Base-by-base conservation (phyloP, 2,888 invertebrate genomes). In the Carcina quercana region DNA sequence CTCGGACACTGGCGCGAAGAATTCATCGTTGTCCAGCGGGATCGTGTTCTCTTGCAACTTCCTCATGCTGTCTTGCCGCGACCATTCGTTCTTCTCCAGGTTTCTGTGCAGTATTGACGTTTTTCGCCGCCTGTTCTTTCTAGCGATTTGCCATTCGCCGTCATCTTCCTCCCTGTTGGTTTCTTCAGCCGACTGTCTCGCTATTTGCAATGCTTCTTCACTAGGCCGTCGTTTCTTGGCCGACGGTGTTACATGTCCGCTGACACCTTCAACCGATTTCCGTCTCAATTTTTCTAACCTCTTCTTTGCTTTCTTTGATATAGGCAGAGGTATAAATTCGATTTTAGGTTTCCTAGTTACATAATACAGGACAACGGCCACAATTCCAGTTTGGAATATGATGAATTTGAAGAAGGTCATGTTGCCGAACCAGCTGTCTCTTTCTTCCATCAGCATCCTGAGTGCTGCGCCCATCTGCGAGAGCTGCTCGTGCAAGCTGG, bases 211-310 rank as follows among this genome's bases (percentile, higher is more conserved):
- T 0, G 89, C 90, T 53, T 91, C 90, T 50, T 93, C 93, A 54
- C 93, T 94, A 0, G 93, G 93, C 28, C 94, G 76, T 15, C 89
- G 86, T 38, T 86, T 86, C 45, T 86, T 86, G 17, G 86, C 85
- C 7, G 85, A 85, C 1, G 86, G 85, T 0, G 78, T 73, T 15
- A 75, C 80, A 37, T 85, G 85, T 1, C 80, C 83, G 52, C 85
- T 65, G 34, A 88, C 86, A 28, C 88, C 88, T 59, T 91, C 91
- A 5, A 89, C 87, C 2, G 89, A 90, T 59, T 88, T 89, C 30
- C 89, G 80, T 42, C 90, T 86, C 43, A 76, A 51, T 38, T 67
- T 76, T 13, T 73, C 75, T 32, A 68, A 66, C 42, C 64, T 83
- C 47, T 62, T 79, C 50, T 59, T 75, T 30, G 50, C 59, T 51